Percentiles rank a stretch among this genome's conserved stretches.
Evolutionary conservation across 2,888 invertebrate genomes (phyloP).

Genomic region (Mylabris sibirica): DNA sequence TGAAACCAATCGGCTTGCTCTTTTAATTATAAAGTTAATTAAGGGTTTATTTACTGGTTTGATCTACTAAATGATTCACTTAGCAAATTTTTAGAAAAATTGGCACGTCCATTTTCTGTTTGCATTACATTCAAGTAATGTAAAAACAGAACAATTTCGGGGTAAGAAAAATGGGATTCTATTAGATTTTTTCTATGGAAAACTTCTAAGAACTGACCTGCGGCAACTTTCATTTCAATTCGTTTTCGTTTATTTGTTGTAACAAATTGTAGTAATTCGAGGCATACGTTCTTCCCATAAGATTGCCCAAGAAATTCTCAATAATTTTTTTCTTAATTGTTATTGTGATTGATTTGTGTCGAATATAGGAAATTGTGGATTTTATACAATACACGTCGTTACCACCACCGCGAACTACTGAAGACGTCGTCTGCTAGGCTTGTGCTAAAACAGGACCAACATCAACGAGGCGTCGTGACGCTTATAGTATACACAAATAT

Average conservation of each 20-base stretch:
- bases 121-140: slow-evolving; percentile 1
- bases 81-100: slow-evolving; percentile 6
- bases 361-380: not conserved
- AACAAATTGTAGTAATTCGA: slow-evolving; percentile 21
- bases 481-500: slow-evolving; percentile 7
- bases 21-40: not conserved
- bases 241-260: slow-evolving; percentile 25
- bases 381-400: slow-evolving; percentile 33
- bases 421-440: slow-evolving; percentile 40
- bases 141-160: not conserved
- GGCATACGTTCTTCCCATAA: slow-evolving; percentile 30
- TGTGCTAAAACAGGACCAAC: slow-evolving; percentile 48
- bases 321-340: not conserved
- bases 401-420: slow-evolving; percentile 45
- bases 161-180: too few species aligned
- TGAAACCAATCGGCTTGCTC: not conserved
- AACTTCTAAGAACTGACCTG: slow-evolving; percentile 42
- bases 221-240: slow-evolving; percentile 45
- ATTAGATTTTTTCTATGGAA: too few species aligned
- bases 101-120: slow-evolving; percentile 16
- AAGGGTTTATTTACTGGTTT: not conserved
- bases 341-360: not conserved
- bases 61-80: not conserved
- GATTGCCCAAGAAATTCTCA: slow-evolving; percentile 21
- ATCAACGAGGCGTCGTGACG: slow-evolving; percentile 41